Conservation (phyloP, 2,113 vertebrate genomes). For the zebrafish (Danio rerio) region DNA sequence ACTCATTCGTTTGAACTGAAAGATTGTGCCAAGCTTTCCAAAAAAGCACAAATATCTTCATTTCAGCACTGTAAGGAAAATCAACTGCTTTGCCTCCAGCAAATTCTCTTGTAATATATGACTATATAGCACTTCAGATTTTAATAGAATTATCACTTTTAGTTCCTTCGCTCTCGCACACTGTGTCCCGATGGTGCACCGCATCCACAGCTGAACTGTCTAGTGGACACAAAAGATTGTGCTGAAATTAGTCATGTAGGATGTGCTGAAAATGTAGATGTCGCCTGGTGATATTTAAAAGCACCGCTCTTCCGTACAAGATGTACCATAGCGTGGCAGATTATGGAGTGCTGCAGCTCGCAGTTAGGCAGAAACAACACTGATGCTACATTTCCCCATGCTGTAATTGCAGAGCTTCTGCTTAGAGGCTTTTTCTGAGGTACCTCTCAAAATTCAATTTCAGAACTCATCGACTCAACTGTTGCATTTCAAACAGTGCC, state of each 20-base stretch:
- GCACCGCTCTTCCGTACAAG: background rate
- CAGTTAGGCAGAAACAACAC: conserved; percentile 3
- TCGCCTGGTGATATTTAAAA: conserved; percentile 49
- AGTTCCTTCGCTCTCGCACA: background rate
- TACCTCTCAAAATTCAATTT: conserved; percentile 24
- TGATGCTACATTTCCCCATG: conserved; percentile 27
- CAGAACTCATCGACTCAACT: conserved; percentile 29
- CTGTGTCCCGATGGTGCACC: background rate
- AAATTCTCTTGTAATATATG: conserved; percentile 15
- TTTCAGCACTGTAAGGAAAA: conserved; percentile 19
- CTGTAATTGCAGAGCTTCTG: conserved; percentile 7
- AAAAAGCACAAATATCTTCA: background rate
- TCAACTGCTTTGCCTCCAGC: conserved; percentile 13
- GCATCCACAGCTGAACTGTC: conserved; percentile 17
- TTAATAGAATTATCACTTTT: conserved; percentile 28
- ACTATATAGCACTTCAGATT: conserved; percentile 29
- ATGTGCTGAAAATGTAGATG: conserved; percentile 50
- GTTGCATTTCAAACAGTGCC: conserved; percentile 28
- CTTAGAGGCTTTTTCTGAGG: conserved; percentile 4
- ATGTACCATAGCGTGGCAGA: conserved; percentile 3
- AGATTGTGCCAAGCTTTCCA: background rate
- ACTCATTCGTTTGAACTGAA: background rate
- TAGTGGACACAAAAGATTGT: conserved; percentile 13
- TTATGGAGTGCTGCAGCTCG: conserved; percentile 34
- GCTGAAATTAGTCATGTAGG: conserved; percentile 45